Base-by-base conservation (phyloP, 2,113 vertebrate genomes). In the Parotia lawesii region DNA sequence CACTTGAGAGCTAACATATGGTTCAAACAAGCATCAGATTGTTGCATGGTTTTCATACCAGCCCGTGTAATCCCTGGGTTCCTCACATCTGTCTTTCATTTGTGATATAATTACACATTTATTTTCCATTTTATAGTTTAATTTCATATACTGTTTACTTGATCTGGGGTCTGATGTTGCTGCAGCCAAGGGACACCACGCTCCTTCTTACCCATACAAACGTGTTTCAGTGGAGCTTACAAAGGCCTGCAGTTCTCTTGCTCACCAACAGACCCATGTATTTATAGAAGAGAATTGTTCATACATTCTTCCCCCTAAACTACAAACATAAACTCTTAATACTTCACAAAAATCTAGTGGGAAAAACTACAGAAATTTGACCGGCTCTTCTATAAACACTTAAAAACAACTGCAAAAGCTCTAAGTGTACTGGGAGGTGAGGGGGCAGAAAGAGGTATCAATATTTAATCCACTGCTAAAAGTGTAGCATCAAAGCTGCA, bases 11-110 rank as follows among this genome's bases (percentile, higher is more conserved):
- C 70, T 58, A 92, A 90, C 70, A 93, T 31, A 77, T 45, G 83
- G 86, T 62, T 96, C 86, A 84, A 96, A 91, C 91, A 97, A 96
- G 96, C 88, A 87, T 62, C 76, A 85, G 73, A 91, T 48, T 91
- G 85, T 73, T 96, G 97, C 64, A 37, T 57, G 93, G 90, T 95
- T 96, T 95, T 90, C 96, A 95, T 87, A 95, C 66, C 94, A 95
- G 80, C 51, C 73, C 24, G 11, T 88, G 75, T 74, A 97, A 96
- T 94, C 81, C 79, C 93, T 29, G 53, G 27, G 61, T 94, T 97
- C 67, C 90, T 82, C 89, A 95, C 96, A 98, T 97, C 94, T 97
- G 97, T 51, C 97, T 97, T 94, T 88, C 88, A 89, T 97, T 97
- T 93, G 74, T 54, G 90, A 92, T 89, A 92, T 85, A 97, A 96